Evolutionary conservation across 2,888 invertebrate species (phyloP).

Genomic region (Micropterix aruncella): DNA sequence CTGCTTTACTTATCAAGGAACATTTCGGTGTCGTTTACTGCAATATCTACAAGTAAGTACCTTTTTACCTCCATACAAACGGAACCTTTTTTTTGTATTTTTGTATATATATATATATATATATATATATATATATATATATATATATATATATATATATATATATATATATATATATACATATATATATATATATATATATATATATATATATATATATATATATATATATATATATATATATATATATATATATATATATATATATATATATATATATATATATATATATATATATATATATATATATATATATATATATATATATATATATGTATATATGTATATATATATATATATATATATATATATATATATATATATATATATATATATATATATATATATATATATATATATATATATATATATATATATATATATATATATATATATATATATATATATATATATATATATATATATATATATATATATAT

Average conservation of each 20-base stretch:
- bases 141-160: too few relatives aligned
- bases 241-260: conserved; percentile 3
- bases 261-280: background rate
- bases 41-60: too few relatives aligned
- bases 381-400: background rate
- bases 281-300: background rate
- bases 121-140: too few relatives aligned
- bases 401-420: background rate
- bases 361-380: background rate
- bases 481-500: background rate
- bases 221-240: conserved; percentile 8
- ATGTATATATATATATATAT: background rate
- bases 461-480: background rate
- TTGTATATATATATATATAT: too few relatives aligned
- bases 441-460: background rate
- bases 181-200: too few relatives aligned
- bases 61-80: too few relatives aligned
- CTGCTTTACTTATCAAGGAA: too few relatives aligned
- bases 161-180: too few relatives aligned
- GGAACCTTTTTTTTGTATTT: too few relatives aligned
- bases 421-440: background rate
- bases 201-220: too few relatives aligned
- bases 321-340: background rate
- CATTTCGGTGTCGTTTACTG: too few relatives aligned
- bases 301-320: background rate